A percentile compares a stretch with the other conserved stretches of the same genome.
Conservation (phyloP, 30 jellyfish, hydroid and myxozoan species). For the Pseudorhiza aurosa region DNA sequence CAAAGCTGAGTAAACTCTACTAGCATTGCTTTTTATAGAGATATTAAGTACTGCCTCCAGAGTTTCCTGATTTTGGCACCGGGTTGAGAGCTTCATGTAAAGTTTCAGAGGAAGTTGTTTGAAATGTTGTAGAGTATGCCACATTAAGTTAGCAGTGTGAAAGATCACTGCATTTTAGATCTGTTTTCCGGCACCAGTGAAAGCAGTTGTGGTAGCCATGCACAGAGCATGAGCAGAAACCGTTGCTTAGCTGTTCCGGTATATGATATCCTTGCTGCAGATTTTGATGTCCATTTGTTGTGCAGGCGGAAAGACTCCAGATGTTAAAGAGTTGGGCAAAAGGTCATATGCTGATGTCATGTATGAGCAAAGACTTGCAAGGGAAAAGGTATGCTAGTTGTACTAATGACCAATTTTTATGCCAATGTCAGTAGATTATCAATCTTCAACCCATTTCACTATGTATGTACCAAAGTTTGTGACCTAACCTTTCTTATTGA, state of each 20-base stretch:
- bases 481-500: no score
- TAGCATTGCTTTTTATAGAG: no score
- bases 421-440: no score
- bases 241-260: slow-evolving; percentile 38
- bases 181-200: slow-evolving; percentile 15
- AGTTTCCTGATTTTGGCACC: no score
- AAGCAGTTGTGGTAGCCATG: slow-evolving; percentile 58
- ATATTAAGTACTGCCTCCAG: no score
- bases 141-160: slow-evolving; percentile 63
- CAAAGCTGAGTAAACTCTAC: no score
- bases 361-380: slow-evolving; percentile 77
- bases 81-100: no score
- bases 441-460: no score
- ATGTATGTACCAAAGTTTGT: no score
- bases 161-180: slow-evolving; percentile 23
- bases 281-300: background rate
- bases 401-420: background rate
- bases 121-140: no score
- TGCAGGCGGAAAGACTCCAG: slow-evolving; percentile 99
- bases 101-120: no score
- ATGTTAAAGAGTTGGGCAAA: slow-evolving; percentile 53
- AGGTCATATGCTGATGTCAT: slow-evolving; percentile 86
- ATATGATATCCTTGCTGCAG: background rate
- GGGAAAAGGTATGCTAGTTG: slow-evolving; percentile 87
- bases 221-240: slow-evolving; percentile 37